Percentiles rank a stretch among this genome's conserved stretches.
These are phyloP conservation scores for Erythrocercus mccallii DNA, from an alignment of 2,113 vertebrate species.

Conservation along the genomic window DNA sequence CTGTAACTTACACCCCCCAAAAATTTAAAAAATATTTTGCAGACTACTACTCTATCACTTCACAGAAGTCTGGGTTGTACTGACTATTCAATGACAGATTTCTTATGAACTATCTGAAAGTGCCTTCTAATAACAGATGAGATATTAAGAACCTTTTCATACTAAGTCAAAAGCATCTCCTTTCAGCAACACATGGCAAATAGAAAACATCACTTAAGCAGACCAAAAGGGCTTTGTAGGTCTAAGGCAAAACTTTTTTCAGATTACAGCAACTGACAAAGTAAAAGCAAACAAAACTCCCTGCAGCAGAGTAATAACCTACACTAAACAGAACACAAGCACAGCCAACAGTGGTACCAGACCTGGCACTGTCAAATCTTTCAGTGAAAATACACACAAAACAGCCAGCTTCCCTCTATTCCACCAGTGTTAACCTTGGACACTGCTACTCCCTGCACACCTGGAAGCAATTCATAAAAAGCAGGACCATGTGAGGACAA, in stretches of 20 bases:
- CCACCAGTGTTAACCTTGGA: not conserved
- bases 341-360: not conserved
- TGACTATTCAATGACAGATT: not conserved
- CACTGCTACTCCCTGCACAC: not conserved
- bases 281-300: not conserved
- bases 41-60: not conserved
- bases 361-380: not conserved
- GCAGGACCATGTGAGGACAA: not conserved
- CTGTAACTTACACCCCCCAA: not conserved
- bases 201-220: too few relatives aligned
- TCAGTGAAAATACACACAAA: not conserved
- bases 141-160: not conserved
- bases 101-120: not conserved
- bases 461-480: not conserved
- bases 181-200: not conserved
- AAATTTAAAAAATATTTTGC: not conserved
- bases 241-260: not conserved
- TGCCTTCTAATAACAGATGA: not conserved
- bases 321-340: not conserved
- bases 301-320: not conserved
- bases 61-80: not conserved
- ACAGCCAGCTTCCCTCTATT: not conserved
- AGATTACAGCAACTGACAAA: not conserved
- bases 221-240: not conserved
- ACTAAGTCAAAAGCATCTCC: not conserved